Evolutionary conservation across 2,888 invertebrate species (phyloP).

Genomic region (Parochlus steinenii): DNA sequence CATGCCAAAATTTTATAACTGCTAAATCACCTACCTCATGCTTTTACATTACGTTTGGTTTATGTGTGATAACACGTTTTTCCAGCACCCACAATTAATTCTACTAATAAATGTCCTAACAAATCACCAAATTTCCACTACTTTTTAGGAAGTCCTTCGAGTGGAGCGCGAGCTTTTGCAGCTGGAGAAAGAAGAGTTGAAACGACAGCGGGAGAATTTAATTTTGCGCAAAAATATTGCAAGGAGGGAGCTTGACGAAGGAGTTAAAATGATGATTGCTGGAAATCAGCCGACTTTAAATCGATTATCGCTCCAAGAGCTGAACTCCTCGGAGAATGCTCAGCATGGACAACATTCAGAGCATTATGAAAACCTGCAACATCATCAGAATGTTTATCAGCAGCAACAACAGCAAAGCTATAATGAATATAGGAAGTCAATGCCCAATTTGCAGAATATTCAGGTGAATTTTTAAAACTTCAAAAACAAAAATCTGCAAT

Average conservation of each 20-base stretch:
- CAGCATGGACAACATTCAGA: slow-evolving; percentile 15
- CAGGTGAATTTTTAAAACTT: slow-evolving; percentile 2
- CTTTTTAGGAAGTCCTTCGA: slow-evolving; percentile 46
- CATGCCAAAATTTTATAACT: too few species aligned
- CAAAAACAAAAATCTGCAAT: slow-evolving; percentile 15
- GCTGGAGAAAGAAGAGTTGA: slow-evolving; percentile 58
- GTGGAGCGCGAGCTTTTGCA: slow-evolving; percentile 64
- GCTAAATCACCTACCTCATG: too few species aligned
- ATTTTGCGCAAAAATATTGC: slow-evolving; percentile 45
- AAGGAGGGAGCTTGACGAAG: slow-evolving; percentile 32
- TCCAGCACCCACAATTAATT: too few species aligned
- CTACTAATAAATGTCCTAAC: too few species aligned
- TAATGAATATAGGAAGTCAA: slow-evolving; percentile 37
- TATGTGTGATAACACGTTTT: too few species aligned
- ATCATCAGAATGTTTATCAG: slow-evolving; percentile 21
- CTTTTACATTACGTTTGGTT: too few species aligned
- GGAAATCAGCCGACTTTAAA: slow-evolving; percentile 24
- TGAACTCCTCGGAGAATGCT: slow-evolving; percentile 26
- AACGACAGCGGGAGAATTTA: slow-evolving; percentile 55
- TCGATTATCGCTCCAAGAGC: slow-evolving; percentile 46
- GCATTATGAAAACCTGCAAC: slow-evolving; percentile 12
- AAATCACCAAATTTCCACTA: too few species aligned
- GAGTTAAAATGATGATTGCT: slow-evolving; percentile 29
- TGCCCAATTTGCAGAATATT: slow-evolving; percentile 39
- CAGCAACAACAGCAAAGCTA: slow-evolving; percentile 28